phyloP scores from a whole-genome alignment of 2,888 invertebrate genomes.

The Pseudococcus jackbeardsleyi region DNA sequence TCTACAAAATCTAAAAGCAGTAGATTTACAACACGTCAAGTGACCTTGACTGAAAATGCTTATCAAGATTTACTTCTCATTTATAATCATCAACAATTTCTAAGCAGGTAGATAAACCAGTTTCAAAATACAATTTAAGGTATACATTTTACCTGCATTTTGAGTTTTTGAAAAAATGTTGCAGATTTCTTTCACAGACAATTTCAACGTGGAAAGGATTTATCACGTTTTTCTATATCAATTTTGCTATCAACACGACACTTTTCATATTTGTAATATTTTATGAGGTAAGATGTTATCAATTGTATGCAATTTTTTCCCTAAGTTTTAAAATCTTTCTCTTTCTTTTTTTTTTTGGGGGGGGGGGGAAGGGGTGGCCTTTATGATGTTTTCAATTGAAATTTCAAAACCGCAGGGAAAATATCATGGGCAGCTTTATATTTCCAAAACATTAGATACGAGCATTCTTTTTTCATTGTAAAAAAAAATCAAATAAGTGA shows the following conservation, averaged over 20 bases:
- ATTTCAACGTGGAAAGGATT: background rate
- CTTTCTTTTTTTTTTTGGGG: too few relatives aligned
- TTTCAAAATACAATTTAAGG: too few relatives aligned
- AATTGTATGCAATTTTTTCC: too few relatives aligned
- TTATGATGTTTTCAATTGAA: too few relatives aligned
- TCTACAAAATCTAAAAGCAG: background rate
- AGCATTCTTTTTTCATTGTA: too few relatives aligned
- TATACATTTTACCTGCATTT: background rate
- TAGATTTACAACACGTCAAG: background rate
- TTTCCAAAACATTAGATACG: too few relatives aligned
- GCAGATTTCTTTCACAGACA: background rate
- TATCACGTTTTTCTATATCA: background rate
- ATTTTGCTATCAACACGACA: background rate
- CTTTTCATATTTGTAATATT: background rate
- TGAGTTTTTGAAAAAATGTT: background rate
- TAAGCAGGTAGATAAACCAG: background rate
- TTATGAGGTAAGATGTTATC: background rate
- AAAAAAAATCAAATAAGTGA: too few relatives aligned
- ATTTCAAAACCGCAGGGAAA: too few relatives aligned
- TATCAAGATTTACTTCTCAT: background rate
- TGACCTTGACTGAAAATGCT: background rate
- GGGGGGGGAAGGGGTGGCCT: too few relatives aligned
- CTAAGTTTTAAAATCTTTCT: too few relatives aligned
- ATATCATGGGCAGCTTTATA: too few relatives aligned
- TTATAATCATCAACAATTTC: background rate